Base-by-base conservation (phyloP, 92 coral and sea anemone genomes). In the Umimayanthus kanabou region DNA sequence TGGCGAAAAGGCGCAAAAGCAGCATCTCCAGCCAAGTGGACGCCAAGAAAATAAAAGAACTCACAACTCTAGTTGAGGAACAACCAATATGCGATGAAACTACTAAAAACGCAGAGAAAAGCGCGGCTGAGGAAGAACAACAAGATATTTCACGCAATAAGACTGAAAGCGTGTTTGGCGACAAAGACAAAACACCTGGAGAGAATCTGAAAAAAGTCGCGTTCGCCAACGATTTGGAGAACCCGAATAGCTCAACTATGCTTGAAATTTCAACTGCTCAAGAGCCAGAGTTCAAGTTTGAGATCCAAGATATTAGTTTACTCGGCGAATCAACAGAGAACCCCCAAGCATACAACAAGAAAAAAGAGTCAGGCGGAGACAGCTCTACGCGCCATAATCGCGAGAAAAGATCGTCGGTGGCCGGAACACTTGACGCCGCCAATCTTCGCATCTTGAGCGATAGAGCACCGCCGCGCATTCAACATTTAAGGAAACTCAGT, bases 1-100 rank as follows among this genome's bases (percentile, higher is more conserved):
- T 22, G 25, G 47, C 72, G 20, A 79, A 76, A 75, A 89, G 92
- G 74, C 76, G 90, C 6, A 81, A 85, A 89, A 88, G 87, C 13
- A 85, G 88, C 58, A 50, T 33, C 29, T 57, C 42, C 25, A 80
- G 76, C 53, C 77, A 81, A 18, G 33, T 37, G 37, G 70, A 64
- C 11, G 88, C 80, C 5, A 87, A 81, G 67, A 89, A 82, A 25
- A 49, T 83, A 69, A 83, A 47, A 47, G 87, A 83, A 10, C 30
- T 73, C 55, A 53, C 33, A 28, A 83, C 79, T 15, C 61, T 70
- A 73, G 67, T 66, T 43, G 85, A 66, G 39, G 40, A 39, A 22
- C 85, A 81, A n/a, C 61, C 71, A 39, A 66, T 39, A 9, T 39
- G 29, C 45, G 79, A 75, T 18, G 45, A 6, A 9, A 25, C 16